Evolutionary conservation across 2,113 vertebrate genomes (phyloP).

Genomic region (Pseudopipra pipra): DNA sequence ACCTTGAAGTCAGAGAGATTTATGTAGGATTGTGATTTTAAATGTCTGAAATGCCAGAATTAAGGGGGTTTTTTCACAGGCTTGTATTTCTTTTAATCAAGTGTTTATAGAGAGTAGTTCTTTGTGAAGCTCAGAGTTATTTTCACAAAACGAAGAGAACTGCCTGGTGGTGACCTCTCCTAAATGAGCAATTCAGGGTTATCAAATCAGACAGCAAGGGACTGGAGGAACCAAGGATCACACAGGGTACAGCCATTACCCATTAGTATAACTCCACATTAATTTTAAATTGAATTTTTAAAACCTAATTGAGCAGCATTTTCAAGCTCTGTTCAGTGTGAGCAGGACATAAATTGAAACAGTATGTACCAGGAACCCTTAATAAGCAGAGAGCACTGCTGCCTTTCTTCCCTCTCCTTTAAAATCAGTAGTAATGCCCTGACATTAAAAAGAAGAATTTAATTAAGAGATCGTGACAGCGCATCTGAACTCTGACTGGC

Average conservation of each 20-base stretch:
- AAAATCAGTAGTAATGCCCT: slow-evolving; percentile 38
- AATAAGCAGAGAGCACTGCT: slow-evolving; percentile 49
- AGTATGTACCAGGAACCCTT: slow-evolving; percentile 43
- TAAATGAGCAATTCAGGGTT: slow-evolving; percentile 53
- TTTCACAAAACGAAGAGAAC: slow-evolving; percentile 3
- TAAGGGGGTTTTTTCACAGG: not conserved
- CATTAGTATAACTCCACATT: slow-evolving; percentile 64
- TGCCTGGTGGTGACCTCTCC: slow-evolving; percentile 44
- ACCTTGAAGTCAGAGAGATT: not conserved
- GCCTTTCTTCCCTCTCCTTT: slow-evolving; percentile 42
- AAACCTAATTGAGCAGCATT: slow-evolving; percentile 67
- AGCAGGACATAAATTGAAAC: slow-evolving; percentile 65
- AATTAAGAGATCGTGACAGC: slow-evolving; percentile 50
- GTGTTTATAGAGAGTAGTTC: not conserved
- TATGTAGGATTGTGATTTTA: not conserved
- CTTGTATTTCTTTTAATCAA: slow-evolving; percentile 3
- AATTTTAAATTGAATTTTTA: slow-evolving; percentile 69
- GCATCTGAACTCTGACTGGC: slow-evolving; percentile 44
- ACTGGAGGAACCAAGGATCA: slow-evolving; percentile 7
- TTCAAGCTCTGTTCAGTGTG: slow-evolving; percentile 59
- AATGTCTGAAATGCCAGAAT: not conserved
- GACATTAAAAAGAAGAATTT: slow-evolving; percentile 64
- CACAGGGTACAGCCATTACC: slow-evolving; percentile 49
- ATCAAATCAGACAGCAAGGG: slow-evolving; percentile 61
- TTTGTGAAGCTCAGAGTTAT: slow-evolving; percentile 5